A percentile compares a stretch with the other conserved stretches of the same genome.
These are phyloP conservation scores for Tachina lurida DNA, from an alignment of 2,888 invertebrate species.

Conservation along the genomic window DNA sequence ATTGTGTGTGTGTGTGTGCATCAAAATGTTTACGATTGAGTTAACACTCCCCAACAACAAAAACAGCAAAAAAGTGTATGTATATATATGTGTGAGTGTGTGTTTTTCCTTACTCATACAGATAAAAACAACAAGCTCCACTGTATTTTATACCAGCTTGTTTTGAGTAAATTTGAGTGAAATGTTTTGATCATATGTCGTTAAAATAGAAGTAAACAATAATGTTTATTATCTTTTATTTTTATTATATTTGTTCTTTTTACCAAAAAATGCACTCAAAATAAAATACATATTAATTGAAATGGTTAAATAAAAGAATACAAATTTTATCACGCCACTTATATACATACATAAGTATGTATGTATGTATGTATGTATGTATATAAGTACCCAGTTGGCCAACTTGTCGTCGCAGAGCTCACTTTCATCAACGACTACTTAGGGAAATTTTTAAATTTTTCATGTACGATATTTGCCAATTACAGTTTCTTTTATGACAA, in stretches of 20 bases:
- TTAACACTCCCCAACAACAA: constrained; percentile 21
- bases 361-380: not conserved
- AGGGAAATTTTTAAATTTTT: no score
- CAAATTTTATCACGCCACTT: not conserved
- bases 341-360: not conserved
- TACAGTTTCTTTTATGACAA: no score
- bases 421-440: no score
- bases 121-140: constrained; percentile 1
- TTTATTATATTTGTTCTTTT: not conserved
- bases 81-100: no score
- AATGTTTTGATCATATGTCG: constrained; percentile 8
- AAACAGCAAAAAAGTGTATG: not conserved
- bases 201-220: constrained; percentile 40
- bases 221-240: not conserved
- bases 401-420: no score
- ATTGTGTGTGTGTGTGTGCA: constrained; percentile 1
- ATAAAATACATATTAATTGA: not conserved
- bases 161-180: constrained; percentile 29
- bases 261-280: not conserved
- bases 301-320: not conserved
- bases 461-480: no score
- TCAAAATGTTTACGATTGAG: constrained; percentile 27
- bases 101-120: constrained; percentile 16
- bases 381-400: no score
- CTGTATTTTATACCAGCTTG: constrained; percentile 11